Percentiles rank a stretch among this genome's conserved stretches.
These are phyloP conservation scores for Cromileptes altivelis DNA, from an alignment of 2,113 vertebrate genomes.

Conservation along the genomic window DNA sequence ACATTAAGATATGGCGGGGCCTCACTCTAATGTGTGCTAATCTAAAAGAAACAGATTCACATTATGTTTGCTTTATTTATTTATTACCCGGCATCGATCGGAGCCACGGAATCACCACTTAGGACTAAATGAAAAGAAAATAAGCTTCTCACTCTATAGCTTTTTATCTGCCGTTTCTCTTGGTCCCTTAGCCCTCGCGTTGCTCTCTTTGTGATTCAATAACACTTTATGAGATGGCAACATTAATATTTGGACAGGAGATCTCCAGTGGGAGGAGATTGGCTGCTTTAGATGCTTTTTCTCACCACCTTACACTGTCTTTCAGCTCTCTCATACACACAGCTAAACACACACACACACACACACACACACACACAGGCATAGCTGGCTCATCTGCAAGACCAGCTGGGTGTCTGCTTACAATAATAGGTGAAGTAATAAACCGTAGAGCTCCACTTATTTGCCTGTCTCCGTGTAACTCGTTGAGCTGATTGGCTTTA, in stretches of 20 bases:
- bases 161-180: conserved; percentile 58
- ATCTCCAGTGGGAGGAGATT: conserved; percentile 25
- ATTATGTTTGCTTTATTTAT: conserved; percentile 70
- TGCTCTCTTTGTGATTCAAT: conserved; percentile 59
- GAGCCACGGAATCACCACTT: conserved; percentile 53
- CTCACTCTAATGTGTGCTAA: conserved; percentile 65
- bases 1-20: conserved; percentile 45
- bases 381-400: conserved; percentile 49
- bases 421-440: conserved; percentile 53
- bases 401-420: conserved; percentile 55
- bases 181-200: conserved; percentile 13
- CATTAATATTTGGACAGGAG: conserved; percentile 61
- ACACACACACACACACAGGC: conserved; percentile 25
- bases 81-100: conserved; percentile 70
- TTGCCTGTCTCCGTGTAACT: conserved; percentile 44
- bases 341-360: conserved; percentile 11
- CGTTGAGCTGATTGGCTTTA: conserved; percentile 58
- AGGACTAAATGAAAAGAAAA: conserved; percentile 75
- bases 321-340: conserved; percentile 2
- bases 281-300: conserved; percentile 26
- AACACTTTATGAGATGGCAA: conserved; percentile 49
- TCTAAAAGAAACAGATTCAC: conserved; percentile 72
- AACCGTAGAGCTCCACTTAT: conserved; percentile 44
- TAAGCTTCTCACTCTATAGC: conserved; percentile 52
- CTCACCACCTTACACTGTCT: background rate